A percentile compares a stretch with the other conserved stretches of the same genome.
These are phyloP conservation scores for Scolanthus callimorphus DNA, from an alignment of 92 coral and sea anemone species.

Conservation along the genomic window DNA sequence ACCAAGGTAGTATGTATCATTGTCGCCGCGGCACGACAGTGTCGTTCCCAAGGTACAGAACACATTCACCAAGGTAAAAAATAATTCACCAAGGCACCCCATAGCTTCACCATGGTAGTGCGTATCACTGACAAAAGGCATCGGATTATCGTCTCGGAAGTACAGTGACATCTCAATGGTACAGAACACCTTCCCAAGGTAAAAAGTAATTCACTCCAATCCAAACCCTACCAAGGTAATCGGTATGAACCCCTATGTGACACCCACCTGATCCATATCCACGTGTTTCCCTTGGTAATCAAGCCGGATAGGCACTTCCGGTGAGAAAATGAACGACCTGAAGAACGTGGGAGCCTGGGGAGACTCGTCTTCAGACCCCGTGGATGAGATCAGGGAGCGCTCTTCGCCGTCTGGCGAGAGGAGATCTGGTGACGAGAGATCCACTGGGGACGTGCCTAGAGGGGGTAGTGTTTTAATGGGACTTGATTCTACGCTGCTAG, in stretches of 20 bases:
- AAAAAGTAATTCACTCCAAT: not conserved
- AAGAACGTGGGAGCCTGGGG: conserved; percentile 78
- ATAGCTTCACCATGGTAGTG: too few relatives aligned
- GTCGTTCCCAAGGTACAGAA: too few relatives aligned
- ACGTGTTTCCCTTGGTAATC: conserved; percentile 97
- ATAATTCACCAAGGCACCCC: too few relatives aligned
- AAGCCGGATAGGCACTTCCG: conserved; percentile 94
- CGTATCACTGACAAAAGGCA: too few relatives aligned
- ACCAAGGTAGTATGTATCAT: too few relatives aligned
- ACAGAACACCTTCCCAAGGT: too few relatives aligned
- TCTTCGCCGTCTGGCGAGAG: conserved; percentile 48
- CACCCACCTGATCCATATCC: conserved; percentile 91
- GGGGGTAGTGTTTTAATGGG: conserved; percentile 18
- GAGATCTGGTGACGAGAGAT: conserved; percentile 40
- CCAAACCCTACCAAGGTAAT: not conserved
- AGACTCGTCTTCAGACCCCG: conserved; percentile 41
- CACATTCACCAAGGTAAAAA: too few relatives aligned
- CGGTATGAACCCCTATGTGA: not conserved
- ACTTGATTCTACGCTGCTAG: conserved; percentile 27
- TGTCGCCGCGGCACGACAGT: too few relatives aligned
- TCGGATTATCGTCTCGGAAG: too few relatives aligned
- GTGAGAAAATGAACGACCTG: conserved; percentile 88
- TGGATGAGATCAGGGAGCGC: conserved; percentile 30
- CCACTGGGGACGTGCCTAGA: conserved; percentile 8
- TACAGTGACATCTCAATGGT: too few relatives aligned